A percentile compares a stretch with the other conserved stretches of the same genome.
Conservation (phyloP, 2,797 vertebrate genomes). For the Gobionotothen gibberifrons region DNA sequence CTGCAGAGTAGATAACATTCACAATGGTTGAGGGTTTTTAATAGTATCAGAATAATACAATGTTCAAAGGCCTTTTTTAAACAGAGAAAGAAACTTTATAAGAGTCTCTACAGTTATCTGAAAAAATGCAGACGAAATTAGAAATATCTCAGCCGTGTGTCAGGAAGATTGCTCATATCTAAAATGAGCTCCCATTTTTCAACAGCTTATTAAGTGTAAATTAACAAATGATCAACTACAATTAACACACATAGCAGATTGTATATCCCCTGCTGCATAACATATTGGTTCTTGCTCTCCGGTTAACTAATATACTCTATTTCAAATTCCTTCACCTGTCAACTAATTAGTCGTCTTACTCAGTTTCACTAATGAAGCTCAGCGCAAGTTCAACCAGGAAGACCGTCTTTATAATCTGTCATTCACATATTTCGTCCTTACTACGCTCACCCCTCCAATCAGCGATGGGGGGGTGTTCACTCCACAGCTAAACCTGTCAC, state of each 20-base stretch:
- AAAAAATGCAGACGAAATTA: neutral
- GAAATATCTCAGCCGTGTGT: neutral
- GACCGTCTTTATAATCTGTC: too few species aligned
- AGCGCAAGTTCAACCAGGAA: too few species aligned
- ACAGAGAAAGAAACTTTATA: neutral
- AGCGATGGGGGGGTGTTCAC: too few species aligned
- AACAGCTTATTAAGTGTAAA: neutral
- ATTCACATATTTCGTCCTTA: too few species aligned
- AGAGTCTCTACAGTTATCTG: neutral
- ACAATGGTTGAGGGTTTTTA: neutral
- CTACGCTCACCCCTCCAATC: too few species aligned
- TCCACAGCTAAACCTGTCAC: too few species aligned
- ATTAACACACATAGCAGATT: neutral
- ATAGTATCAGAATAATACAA: slow-evolving; percentile 2
- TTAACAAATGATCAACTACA: neutral
- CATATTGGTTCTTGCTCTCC: too few species aligned
- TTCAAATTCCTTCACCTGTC: too few species aligned
- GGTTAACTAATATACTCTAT: too few species aligned
- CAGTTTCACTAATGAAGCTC: too few species aligned
- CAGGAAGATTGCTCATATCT: neutral
- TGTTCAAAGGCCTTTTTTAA: neutral
- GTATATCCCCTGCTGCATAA: neutral
- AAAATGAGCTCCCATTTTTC: neutral
- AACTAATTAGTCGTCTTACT: too few species aligned
- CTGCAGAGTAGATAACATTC: slow-evolving; percentile 2